Conservation (phyloP, 2,888 invertebrate species). For the Metalampra italica region DNA sequence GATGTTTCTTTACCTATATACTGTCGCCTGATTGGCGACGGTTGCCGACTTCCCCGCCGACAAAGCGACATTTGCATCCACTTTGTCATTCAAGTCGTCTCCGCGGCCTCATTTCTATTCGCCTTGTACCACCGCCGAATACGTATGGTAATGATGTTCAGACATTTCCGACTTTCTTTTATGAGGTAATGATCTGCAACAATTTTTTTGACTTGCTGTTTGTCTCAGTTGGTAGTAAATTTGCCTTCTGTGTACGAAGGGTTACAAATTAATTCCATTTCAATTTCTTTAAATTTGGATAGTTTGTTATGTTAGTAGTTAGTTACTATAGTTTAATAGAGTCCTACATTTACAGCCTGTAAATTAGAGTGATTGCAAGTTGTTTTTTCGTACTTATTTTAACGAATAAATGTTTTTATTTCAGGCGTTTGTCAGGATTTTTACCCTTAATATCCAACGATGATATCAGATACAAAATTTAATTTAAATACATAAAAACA, state of each 20-base stretch:
- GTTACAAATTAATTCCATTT: no score
- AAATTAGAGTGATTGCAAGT: no score
- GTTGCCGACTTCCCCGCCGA: conserved; percentile 43
- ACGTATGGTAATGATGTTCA: conserved; percentile 60
- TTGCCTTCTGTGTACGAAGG: not conserved
- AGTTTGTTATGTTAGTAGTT: no score
- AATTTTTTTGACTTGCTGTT: not conserved
- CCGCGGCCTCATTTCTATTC: conserved; percentile 65
- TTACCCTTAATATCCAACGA: no score
- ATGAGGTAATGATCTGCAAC: conserved; percentile 42
- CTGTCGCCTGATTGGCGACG: conserved; percentile 41
- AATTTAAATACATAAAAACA: no score
- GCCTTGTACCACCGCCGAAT: conserved; percentile 48
- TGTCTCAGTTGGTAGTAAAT: not conserved
- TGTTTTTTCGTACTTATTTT: no score
- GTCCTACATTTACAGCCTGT: no score
- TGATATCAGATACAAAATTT: no score
- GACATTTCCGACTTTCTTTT: conserved; percentile 57
- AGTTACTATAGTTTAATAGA: no score
- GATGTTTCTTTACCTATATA: not conserved
- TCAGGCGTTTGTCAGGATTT: no score
- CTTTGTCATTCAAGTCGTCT: conserved; percentile 73
- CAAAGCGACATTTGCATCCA: conserved; percentile 72
- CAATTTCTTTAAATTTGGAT: no score
- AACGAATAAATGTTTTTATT: no score